Conservation (phyloP, 2,888 invertebrate genomes). For the Calliphora vomitoria region DNA sequence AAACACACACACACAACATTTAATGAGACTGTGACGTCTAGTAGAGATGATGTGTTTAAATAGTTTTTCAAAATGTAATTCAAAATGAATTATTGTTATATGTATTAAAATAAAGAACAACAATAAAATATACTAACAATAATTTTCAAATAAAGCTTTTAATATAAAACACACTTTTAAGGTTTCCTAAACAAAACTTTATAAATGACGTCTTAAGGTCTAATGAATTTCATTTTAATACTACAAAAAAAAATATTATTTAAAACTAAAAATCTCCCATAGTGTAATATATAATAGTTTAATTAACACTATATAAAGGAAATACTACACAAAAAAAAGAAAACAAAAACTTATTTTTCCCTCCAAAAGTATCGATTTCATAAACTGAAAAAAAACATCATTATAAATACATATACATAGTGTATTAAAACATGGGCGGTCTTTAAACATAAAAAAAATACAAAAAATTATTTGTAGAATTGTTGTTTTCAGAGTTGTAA, state of each 20-base stretch:
- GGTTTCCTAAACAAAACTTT: slow-evolving; percentile 45
- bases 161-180: slow-evolving; percentile 33
- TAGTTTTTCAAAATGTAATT: slow-evolving; percentile 6
- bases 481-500: not conserved
- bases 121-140: not conserved
- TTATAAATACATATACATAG: not conserved
- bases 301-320: slow-evolving; percentile 52
- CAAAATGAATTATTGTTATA: slow-evolving; percentile 56
- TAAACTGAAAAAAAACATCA: slow-evolving; percentile 9
- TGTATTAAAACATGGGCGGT: slow-evolving; percentile 38
- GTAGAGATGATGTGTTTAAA: not conserved
- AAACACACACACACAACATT: slow-evolving; percentile 42
- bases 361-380: slow-evolving; percentile 49
- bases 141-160: not conserved
- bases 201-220: slow-evolving; percentile 73
- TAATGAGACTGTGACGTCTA: slow-evolving; percentile 62
- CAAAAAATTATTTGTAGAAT: not conserved
- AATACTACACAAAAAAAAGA: not conserved
- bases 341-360: slow-evolving; percentile 12
- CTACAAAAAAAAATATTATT: not conserved
- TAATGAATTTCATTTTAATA: slow-evolving; percentile 55
- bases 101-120: not conserved
- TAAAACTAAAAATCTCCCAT: slow-evolving; percentile 38
- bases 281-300: slow-evolving; percentile 53
- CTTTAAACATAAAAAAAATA: not conserved